These are phyloP conservation scores for Tenthredo notha DNA, from an alignment of 2,888 invertebrate genomes.

Conservation along the genomic window DNA sequence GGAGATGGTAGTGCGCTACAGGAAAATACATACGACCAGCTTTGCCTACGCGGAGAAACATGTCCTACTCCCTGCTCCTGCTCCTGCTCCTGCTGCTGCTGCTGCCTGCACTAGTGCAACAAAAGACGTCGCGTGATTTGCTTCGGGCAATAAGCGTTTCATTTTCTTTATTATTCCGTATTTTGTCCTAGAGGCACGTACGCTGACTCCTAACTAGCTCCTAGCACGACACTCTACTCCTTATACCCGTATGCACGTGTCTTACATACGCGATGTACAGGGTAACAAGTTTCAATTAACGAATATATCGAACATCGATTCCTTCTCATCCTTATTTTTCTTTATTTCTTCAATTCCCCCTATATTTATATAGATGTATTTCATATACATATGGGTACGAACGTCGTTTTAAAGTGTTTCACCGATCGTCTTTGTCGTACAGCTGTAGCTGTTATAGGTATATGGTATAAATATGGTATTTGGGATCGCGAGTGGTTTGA, in stretches of 20 bases:
- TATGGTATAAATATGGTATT: not conserved
- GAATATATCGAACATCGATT: not conserved
- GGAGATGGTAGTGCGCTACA: too few relatives aligned
- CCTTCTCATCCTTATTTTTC: not conserved
- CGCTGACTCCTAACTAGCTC: constrained; percentile 59
- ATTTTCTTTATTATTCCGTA: constrained; percentile 72
- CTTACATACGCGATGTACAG: not conserved
- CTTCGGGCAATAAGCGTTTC: constrained; percentile 60
- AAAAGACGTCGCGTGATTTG: constrained; percentile 64
- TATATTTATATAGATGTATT: too few relatives aligned
- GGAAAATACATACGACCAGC: not conserved
- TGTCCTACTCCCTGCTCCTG: not conserved
- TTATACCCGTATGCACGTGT: not conserved
- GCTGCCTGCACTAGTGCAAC: constrained; percentile 15
- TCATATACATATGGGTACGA: not conserved
- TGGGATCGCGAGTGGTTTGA: constrained; percentile 13
- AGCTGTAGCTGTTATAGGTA: not conserved
- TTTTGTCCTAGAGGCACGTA: constrained; percentile 76
- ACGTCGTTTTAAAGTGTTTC: not conserved
- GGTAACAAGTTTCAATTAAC: constrained; percentile 25
- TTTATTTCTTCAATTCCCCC: not conserved
- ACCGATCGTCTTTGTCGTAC: not conserved
- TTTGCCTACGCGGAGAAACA: not conserved
- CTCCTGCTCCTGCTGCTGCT: not conserved
- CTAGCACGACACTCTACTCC: constrained; percentile 37